A percentile compares a stretch with the other conserved stretches of the same genome.
Conservation (phyloP, 2,797 vertebrate genomes). For the Ciconia nigra region DNA sequence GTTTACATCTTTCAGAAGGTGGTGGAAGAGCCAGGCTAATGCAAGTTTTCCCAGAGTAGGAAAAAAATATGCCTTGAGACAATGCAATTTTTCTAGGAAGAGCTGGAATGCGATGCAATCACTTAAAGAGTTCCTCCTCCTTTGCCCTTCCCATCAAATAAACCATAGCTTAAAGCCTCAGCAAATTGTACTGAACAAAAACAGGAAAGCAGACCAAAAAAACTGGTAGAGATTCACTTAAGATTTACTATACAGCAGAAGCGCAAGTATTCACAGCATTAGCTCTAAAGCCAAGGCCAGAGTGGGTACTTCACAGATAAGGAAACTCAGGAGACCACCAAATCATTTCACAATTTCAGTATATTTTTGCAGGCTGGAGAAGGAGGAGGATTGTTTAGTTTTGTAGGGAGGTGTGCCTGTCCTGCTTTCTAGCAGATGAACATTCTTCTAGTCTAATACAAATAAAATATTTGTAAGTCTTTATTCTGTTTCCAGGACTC, state of each 20-base stretch:
- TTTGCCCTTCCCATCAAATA: background rate
- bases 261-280: background rate
- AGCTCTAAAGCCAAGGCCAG: background rate
- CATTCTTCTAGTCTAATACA: background rate
- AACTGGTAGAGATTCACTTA: background rate
- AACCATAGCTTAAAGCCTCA: background rate
- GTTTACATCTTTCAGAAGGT: background rate
- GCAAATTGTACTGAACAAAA: background rate
- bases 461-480: background rate
- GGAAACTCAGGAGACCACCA: background rate
- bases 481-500: background rate
- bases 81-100: background rate
- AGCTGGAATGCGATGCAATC: background rate
- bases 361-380: background rate
- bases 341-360: background rate
- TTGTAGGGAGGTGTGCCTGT: background rate
- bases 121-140: background rate
- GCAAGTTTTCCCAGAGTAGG: background rate
- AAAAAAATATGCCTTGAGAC: background rate
- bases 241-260: background rate
- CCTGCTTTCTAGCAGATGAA: background rate
- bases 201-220: background rate
- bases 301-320: background rate
- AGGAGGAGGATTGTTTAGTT: background rate
- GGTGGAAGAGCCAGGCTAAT: background rate